Base-by-base conservation (phyloP, 2,888 invertebrate species). In the Tetheella fluctuosa region DNA sequence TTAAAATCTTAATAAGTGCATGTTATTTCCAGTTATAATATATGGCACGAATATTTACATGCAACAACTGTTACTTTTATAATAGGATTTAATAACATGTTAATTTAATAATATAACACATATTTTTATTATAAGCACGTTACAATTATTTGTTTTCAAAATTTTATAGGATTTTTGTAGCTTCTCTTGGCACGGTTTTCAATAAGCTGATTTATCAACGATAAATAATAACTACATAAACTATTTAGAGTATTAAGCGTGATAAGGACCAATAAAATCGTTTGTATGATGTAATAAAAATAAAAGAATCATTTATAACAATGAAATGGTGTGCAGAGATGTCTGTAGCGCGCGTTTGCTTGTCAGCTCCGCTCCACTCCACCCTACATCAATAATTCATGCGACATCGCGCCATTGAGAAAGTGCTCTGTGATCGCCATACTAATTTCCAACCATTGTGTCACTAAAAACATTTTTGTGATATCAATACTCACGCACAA, bases 391-490 rank as follows among this genome's bases (percentile, higher is more conserved):
- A 89, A 92, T 93, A 88, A 92, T 92, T 90, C 92, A 92, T 91
- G 83, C 72, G 74, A 82, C 88, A 86, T 83, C 88, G 89, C 85
- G 81, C 89, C 91, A 91, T 92, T 90, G 91, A 91, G 91, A 91
- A 91, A 92, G 91, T 90, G 85, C 86, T 89, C 81, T 89, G 91
- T 89, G 91, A 89, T 87, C 87, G 87, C 81, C 82, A 91, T 92
- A 91, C 90, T 89, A 90, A 92, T 91, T 87, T 82, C 34, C 13
- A 76, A 71, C 77, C 79, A 81, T 83, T 85, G 85, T 86, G 86
- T 88, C 83, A 80, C 80, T 85, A 83, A 84, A 84, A 83, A 79
- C 81, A 83, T 85, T 80, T 80, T 77, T 76, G 74, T 71, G 75
- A 70, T 67, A 70, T 65, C 64, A 67, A 71, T 68, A 65, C 65